Evolutionary conservation across 1,140 invertebrate species (phyloP), one percentile per base, ranked within the genome.

Genomic region (Musca vetustissima): DNA sequence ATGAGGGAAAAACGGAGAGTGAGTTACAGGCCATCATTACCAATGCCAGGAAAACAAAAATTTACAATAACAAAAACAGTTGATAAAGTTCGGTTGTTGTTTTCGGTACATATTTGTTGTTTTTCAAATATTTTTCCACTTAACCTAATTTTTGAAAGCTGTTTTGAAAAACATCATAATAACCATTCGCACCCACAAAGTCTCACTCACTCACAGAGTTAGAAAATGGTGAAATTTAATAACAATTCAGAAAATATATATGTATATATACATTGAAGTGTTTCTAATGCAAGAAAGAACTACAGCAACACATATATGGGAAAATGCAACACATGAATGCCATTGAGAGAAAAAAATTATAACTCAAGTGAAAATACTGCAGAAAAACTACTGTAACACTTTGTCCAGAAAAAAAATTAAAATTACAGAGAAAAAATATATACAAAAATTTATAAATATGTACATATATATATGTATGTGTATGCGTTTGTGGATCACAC

Each of bases 171-270:
- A 61, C 57, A 61, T 11, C 57, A 59, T 28, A 3, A 43, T 43
- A 43, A 43, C 36, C 36, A 43, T n/a, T n/a, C 36, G 6, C 11
- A 43, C 11, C 6, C 11, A 43, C 36, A 43, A 7, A 43, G 6
- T 7, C 36, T 1, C 36, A 6, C 36, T 43, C 36, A 13, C 13
- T 8, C 13, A 11, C 3, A 28, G 36, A 43, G 36, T 43, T 43
- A 13, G 76, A 77, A 77, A 77, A 74, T 77, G 69, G 74, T 75
- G 77, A 77, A 50, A 49, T 48, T 50, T 49, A n/a, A 28, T 65
- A 65, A 65, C 43, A 65, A 50, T 36, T 65, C 43, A 65, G 49
- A 36, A 28, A 28, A 28, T n/a, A n/a, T n/a, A n/a, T n/a, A n/a
- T n/a, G n/a, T n/a, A n/a, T n/a, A 8, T 28, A 28, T 21, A 49